A percentile compares a stretch with the other conserved stretches of the same genome.
These are phyloP conservation scores for Sphaeramia orbicularis DNA, from an alignment of 2,797 vertebrate genomes.

Conservation along the genomic window DNA sequence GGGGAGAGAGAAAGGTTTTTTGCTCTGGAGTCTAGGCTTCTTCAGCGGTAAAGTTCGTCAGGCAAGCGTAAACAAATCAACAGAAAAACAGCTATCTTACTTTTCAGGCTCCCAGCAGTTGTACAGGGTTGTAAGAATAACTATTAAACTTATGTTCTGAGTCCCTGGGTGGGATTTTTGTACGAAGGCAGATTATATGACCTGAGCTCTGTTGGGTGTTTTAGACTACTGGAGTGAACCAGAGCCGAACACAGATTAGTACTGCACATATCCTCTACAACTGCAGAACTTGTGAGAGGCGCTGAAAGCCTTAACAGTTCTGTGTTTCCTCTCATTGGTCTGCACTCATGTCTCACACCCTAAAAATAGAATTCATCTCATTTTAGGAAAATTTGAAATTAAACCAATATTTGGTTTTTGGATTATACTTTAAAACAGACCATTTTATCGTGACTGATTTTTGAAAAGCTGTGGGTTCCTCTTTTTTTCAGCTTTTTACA, in stretches of 20 bases:
- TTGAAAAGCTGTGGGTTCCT: background rate
- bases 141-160: slow-evolving; percentile 65
- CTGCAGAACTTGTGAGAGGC: slow-evolving; percentile 45
- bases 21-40: slow-evolving; percentile 65
- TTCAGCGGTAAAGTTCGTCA: slow-evolving; percentile 71
- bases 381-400: slow-evolving; percentile 21
- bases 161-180: slow-evolving; percentile 36
- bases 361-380: slow-evolving; percentile 14
- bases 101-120: slow-evolving; percentile 63
- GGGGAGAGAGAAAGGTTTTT: slow-evolving; percentile 44
- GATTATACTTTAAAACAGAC: background rate
- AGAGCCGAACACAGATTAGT: slow-evolving; percentile 45
- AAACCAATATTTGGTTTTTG: background rate
- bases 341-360: slow-evolving; percentile 18
- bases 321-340: slow-evolving; percentile 34
- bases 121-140: slow-evolving; percentile 53
- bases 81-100: slow-evolving; percentile 68
- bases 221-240: slow-evolving; percentile 39
- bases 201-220: slow-evolving; percentile 50
- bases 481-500: slow-evolving; percentile 22
- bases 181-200: slow-evolving; percentile 55
- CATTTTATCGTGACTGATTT: slow-evolving; percentile 2
- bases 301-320: slow-evolving; percentile 47
- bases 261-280: slow-evolving; percentile 37
- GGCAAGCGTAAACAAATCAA: slow-evolving; percentile 77